Percentiles rank a stretch among this genome's conserved stretches.
Evolutionary conservation across 1,140 invertebrate species (phyloP).

Genomic region (Aphelenchoides fujianensis): DNA sequence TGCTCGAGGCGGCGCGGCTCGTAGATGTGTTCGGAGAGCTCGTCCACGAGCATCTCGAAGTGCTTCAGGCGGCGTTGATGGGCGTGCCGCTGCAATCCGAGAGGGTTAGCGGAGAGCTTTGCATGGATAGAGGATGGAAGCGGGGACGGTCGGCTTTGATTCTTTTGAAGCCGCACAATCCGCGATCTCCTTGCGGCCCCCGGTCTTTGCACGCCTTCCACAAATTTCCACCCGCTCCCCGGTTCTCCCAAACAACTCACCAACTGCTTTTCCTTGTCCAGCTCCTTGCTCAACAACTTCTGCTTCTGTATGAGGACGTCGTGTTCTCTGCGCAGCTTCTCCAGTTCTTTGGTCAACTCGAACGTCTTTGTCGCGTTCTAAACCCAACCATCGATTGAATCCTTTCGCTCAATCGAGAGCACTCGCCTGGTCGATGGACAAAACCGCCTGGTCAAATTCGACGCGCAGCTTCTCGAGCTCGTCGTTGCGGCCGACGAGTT

Average conservation of each 20-base stretch:
- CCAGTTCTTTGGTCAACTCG: conserved; percentile 3
- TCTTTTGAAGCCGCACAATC: too few relatives aligned
- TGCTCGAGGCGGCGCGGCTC: conserved; percentile 15
- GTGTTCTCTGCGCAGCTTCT: not conserved
- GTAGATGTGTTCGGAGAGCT: conserved; percentile 22
- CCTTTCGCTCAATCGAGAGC: not conserved
- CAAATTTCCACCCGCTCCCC: too few relatives aligned
- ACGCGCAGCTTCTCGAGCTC: conserved; percentile 17
- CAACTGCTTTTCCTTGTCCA: conserved; percentile 7
- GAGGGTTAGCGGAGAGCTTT: too few relatives aligned
- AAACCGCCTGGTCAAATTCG: not conserved
- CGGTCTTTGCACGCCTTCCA: too few relatives aligned
- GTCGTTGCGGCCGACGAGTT: conserved; percentile 9
- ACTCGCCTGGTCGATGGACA: not conserved
- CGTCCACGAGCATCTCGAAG: conserved; percentile 23
- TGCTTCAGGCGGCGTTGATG: conserved; percentile 23
- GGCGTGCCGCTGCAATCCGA: conserved; percentile 8
- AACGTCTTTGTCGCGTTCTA: not conserved
- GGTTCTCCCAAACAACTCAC: conserved; percentile 9
- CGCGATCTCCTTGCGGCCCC: too few relatives aligned
- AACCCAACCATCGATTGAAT: not conserved
- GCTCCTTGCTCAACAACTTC: not conserved
- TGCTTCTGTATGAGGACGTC: conserved; percentile 20
- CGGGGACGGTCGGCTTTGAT: too few relatives aligned
- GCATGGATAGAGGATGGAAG: too few relatives aligned